Conservation (phyloP, 2,113 vertebrate species). For the Pomatorhinus ruficollis region DNA sequence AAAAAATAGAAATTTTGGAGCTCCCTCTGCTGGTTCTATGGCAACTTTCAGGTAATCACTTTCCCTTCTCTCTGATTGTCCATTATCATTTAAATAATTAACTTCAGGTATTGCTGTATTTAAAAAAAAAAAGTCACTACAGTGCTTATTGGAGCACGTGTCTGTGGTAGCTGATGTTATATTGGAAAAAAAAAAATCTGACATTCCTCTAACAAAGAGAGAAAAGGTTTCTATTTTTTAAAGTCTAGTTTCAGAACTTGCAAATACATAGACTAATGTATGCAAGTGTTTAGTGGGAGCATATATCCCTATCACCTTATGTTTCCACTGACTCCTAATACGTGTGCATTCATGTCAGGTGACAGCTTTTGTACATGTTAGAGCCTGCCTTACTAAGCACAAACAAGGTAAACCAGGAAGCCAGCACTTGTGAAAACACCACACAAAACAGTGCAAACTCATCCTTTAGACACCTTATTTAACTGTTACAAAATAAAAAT, state of each 20-base stretch:
- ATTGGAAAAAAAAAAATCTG: background rate
- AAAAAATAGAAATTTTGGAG: background rate
- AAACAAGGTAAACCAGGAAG: background rate
- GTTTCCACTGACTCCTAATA: background rate
- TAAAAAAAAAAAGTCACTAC: background rate
- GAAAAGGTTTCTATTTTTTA: background rate
- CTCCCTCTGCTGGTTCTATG: conserved; percentile 56
- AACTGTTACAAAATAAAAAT: background rate
- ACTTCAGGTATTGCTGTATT: background rate
- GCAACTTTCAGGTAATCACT: background rate
- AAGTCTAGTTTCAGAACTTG: background rate
- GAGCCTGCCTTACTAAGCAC: background rate
- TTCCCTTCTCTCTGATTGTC: background rate
- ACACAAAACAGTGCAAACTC: accelerated
- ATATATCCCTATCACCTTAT: background rate
- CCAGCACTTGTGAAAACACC: background rate
- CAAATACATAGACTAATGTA: background rate
- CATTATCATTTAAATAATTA: background rate
- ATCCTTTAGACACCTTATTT: background rate
- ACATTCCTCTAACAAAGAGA: background rate
- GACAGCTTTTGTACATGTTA: background rate
- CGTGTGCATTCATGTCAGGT: background rate
- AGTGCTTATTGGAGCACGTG: background rate
- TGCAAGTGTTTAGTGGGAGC: background rate
- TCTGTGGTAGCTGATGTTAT: background rate